Evolutionary conservation across 2,113 vertebrate genomes (phyloP).

Genomic region (Cygnus atratus): DNA sequence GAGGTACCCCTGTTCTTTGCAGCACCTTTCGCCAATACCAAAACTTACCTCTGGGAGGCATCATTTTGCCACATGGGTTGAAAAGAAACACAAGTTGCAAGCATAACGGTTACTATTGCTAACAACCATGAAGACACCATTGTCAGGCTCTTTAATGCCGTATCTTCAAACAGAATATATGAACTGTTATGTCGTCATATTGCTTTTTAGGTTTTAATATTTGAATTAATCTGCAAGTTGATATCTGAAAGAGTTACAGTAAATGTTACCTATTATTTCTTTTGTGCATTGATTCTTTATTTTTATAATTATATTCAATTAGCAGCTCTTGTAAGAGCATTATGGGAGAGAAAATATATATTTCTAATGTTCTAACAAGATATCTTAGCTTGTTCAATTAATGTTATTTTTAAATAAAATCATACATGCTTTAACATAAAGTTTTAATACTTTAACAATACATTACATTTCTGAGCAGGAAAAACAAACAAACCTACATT

Average conservation of each 20-base stretch:
- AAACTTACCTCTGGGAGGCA: constrained; percentile 51
- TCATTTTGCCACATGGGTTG: constrained; percentile 27
- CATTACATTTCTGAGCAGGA: neutral
- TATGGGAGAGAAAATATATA: constrained; percentile 22
- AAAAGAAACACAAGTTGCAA: neutral
- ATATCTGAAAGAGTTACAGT: neutral
- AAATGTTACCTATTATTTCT: constrained; percentile 1
- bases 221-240: neutral
- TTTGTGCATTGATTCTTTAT: constrained; percentile 7
- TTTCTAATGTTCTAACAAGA: constrained; percentile 4
- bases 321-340: constrained; percentile 5
- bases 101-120: neutral
- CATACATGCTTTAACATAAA: constrained; percentile 52
- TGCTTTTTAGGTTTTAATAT: neutral
- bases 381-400: constrained; percentile 14
- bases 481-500: neutral
- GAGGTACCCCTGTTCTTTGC: neutral
- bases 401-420: constrained; percentile 54
- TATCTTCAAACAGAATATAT: neutral
- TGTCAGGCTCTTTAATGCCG: neutral
- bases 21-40: neutral
- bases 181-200: neutral
- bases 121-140: neutral
- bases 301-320: constrained; percentile 35
- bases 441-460: constrained; percentile 45